These are phyloP conservation scores for Melanerpes formicivorus DNA, from an alignment of 2,113 vertebrate species.

Conservation along the genomic window DNA sequence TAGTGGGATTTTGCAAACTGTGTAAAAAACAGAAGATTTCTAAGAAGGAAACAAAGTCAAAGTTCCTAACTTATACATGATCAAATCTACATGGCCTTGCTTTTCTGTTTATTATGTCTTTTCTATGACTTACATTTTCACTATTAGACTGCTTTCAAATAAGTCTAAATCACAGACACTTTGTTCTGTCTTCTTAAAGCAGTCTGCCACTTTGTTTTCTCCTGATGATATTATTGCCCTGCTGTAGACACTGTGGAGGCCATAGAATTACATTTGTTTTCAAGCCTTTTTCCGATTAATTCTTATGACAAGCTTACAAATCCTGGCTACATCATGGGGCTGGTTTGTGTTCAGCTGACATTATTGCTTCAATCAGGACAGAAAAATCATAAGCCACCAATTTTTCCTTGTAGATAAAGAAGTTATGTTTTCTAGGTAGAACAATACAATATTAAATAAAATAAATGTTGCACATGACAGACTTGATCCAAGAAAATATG, in stretches of 20 bases:
- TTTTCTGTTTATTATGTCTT: background rate
- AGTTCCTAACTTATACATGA: background rate
- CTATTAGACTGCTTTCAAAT: background rate
- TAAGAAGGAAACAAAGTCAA: background rate
- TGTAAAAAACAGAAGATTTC: background rate
- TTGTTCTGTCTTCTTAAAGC: background rate
- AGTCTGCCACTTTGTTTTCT: background rate
- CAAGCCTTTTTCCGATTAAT: background rate
- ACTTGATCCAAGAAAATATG: background rate
- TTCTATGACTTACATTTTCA: background rate
- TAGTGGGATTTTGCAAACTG: background rate
- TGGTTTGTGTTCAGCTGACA: background rate
- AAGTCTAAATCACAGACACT: background rate
- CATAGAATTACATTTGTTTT: background rate
- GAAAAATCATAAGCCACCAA: background rate
- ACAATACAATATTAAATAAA: background rate
- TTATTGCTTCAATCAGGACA: background rate
- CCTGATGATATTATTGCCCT: background rate
- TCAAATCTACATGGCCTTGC: background rate
- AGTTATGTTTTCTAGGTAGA: background rate
- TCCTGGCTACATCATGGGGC: rapidly evolving
- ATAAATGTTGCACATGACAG: background rate
- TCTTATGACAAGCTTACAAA: background rate
- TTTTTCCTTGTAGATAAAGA: background rate
- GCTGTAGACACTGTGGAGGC: background rate